Evolutionary conservation across 2,113 vertebrate genomes (phyloP).

Genomic region (Mus spicilegus): DNA sequence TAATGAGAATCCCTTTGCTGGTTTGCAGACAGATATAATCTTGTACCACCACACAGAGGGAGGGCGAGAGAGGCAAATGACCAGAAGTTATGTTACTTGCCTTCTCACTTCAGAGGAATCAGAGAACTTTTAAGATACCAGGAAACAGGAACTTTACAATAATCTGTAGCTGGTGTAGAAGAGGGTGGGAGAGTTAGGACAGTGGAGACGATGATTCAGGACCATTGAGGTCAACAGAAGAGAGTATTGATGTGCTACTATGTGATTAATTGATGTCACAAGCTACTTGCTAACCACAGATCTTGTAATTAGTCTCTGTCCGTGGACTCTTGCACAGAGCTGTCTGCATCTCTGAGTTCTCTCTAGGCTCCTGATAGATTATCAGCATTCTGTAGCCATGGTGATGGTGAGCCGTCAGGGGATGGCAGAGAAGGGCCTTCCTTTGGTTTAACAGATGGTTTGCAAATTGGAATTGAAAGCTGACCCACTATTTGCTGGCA

Average conservation of each 20-base stretch:
- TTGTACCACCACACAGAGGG: too few relatives aligned
- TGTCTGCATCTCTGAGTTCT: background rate
- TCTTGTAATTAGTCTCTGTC: background rate
- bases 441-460: constrained; percentile 7
- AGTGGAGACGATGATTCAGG: background rate
- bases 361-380: background rate
- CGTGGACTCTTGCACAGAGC: background rate
- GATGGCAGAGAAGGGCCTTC: background rate
- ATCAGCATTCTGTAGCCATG: background rate
- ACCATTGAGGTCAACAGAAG: background rate
- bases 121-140: background rate
- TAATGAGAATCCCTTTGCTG: too few relatives aligned
- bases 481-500: background rate
- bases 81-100: background rate
- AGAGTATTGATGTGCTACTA: background rate
- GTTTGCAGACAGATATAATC: too few relatives aligned
- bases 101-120: background rate
- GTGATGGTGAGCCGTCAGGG: background rate
- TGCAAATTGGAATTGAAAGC: constrained; percentile 3
- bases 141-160: background rate
- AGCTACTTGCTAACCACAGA: background rate
- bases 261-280: background rate
- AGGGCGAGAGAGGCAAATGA: too few relatives aligned
- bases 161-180: background rate
- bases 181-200: background rate